Evolutionary conservation across 2,797 vertebrate genomes (phyloP), one percentile per base, ranked within the genome.

Genomic region (Microctenopoma lineatum): DNA sequence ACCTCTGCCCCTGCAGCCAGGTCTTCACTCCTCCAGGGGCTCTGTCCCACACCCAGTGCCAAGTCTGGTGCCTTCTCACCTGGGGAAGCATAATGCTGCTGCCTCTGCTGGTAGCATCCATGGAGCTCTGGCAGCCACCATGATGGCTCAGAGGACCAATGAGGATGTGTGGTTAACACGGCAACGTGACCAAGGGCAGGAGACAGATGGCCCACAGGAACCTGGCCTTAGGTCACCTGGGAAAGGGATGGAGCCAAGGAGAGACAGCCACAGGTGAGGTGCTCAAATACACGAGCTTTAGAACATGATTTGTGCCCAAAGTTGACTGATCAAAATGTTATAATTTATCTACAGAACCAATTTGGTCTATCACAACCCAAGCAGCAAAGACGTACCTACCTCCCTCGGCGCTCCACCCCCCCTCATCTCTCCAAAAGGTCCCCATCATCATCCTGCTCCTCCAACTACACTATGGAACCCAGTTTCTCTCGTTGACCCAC

Each of bases 401-500:
- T 93, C 93, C 86, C 95, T 97, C 0, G 95, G 96, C 0, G 95
- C 95, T 0, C 96, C 96, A 1, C 96, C 96, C 0, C 96, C 96
- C 0, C 96, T 96, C 56, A 96, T 97, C 69, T 92, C 92, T 56
- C 92, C 92, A 0, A 93, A 90, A 84, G 80, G 80, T 54, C 61
- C 74, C 44, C 76, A 88, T 66, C 84, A 87, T 41, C 66, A 70
- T 4, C 47, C 87, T 13, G 79, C 70, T 10, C 86, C 92, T 91
- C 93, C 94, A n/a, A 93, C 95, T 0, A 94, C 95, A 16, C 94
- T 97, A 76, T 97, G 96, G 96, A 97, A 96, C 84, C 96, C 96
- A 0, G 95, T 96, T 44, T 93, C 95, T 16, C 87, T 97, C 50
- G 94, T 96, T 44, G 95, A 97, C 59, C 94, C 45, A 14, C 53